phyloP scores from a whole-genome alignment of 2,797 vertebrate species.

The Platalea minor region DNA sequence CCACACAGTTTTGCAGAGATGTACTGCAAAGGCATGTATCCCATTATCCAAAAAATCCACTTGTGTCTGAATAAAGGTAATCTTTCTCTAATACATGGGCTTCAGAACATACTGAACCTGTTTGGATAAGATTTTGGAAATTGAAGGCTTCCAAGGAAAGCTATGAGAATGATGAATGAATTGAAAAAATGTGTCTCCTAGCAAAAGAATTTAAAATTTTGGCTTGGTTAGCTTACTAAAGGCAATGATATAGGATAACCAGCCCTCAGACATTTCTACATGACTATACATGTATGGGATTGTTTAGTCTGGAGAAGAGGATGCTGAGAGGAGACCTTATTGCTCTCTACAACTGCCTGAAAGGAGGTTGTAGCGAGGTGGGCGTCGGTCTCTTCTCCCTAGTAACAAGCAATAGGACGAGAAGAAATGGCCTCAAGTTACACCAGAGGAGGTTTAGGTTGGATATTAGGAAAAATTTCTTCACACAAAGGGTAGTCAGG shows the following conservation, averaged over 20 bases:
- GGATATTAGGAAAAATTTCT: too few species aligned
- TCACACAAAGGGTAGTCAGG: too few species aligned
- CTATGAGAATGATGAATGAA: not conserved
- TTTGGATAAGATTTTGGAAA: conserved; percentile 11
- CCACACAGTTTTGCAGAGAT: not conserved
- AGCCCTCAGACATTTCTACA: not conserved
- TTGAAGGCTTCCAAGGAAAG: not conserved
- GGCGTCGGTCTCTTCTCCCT: too few species aligned
- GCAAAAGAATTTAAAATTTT: not conserved
- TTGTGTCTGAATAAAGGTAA: not conserved
- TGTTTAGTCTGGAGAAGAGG: not conserved
- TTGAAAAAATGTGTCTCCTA: not conserved
- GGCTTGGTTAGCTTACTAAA: not conserved
- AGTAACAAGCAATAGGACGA: too few species aligned
- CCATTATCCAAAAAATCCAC: not conserved
- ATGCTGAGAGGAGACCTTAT: not conserved
- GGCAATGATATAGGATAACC: not conserved
- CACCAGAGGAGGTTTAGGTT: too few species aligned
- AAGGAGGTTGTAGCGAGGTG: too few species aligned
- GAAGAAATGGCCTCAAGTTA: too few species aligned
- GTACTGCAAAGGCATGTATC: not conserved
- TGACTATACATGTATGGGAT: not conserved
- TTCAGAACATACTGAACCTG: not conserved
- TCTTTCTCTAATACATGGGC: not conserved
- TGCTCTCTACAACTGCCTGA: too few species aligned